Evolutionary conservation across 2,113 vertebrate species (phyloP).

Genomic region (Channa maculata): DNA sequence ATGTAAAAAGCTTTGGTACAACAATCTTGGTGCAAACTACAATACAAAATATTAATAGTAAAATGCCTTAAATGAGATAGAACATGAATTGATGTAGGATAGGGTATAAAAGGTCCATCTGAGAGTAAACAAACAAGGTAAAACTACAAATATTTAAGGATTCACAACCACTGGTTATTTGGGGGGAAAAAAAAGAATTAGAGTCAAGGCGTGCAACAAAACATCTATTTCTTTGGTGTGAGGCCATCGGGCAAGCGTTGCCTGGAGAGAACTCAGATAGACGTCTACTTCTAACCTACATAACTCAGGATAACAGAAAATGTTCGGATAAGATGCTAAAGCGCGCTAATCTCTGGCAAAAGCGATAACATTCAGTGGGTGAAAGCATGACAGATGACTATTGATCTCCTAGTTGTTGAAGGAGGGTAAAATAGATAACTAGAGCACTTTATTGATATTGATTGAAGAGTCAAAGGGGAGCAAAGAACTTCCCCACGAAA

Average conservation of each 20-base stretch:
- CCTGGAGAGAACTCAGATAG: slow-evolving; percentile 6
- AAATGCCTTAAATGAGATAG: too few relatives aligned
- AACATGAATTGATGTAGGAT: too few relatives aligned
- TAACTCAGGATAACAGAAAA: slow-evolving; percentile 62
- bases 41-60: too few relatives aligned
- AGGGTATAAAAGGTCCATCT: too few relatives aligned
- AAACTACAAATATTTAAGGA: too few relatives aligned
- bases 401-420: slow-evolving; percentile 74
- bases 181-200: too few relatives aligned
- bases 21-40: too few relatives aligned
- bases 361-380: slow-evolving; percentile 76
- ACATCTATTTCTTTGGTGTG: not conserved
- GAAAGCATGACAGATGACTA: slow-evolving; percentile 79
- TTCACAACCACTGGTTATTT: too few relatives aligned
- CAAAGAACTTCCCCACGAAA: slow-evolving; percentile 44
- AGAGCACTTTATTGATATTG: slow-evolving; percentile 73
- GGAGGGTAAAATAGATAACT: slow-evolving; percentile 74
- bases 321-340: slow-evolving; percentile 71
- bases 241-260: slow-evolving; percentile 2
- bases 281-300: slow-evolving; percentile 45
- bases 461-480: slow-evolving; percentile 56
- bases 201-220: not conserved
- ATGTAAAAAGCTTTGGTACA: too few relatives aligned
- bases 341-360: slow-evolving; percentile 71
- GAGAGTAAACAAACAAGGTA: too few relatives aligned